Evolutionary conservation across 1,140 invertebrate genomes (phyloP).

Genomic region (Drosophila auraria): DNA sequence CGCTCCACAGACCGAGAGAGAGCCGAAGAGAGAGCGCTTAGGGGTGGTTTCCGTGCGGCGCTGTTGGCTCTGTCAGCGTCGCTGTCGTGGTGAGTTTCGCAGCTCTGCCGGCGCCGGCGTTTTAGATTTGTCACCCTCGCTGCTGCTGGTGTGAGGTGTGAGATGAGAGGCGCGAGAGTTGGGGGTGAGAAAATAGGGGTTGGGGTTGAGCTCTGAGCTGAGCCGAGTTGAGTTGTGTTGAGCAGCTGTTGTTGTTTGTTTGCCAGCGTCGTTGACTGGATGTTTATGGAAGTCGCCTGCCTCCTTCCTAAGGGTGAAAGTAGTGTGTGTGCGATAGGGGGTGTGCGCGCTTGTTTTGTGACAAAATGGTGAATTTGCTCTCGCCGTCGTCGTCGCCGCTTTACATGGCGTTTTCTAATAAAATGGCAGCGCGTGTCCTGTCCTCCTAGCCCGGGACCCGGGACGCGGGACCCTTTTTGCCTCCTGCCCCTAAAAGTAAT

Average conservation of each 20-base stretch:
- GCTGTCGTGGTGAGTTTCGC: conserved; percentile 69
- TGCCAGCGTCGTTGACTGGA: conserved; percentile 52
- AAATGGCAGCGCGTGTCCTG: conserved; percentile 72
- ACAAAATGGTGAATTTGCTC: conserved; percentile 80
- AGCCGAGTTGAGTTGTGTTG: conserved; percentile 6
- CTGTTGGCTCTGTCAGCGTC: conserved; percentile 22
- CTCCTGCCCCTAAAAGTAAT: conserved; percentile 18
- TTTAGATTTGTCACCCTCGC: conserved; percentile 75
- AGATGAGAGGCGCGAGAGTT: background rate
- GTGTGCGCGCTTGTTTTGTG: conserved; percentile 44
- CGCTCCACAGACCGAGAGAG: conserved; percentile 14
- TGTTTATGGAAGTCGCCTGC: conserved; percentile 34
- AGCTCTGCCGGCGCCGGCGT: conserved; percentile 22
- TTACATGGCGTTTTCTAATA: conserved; percentile 82
- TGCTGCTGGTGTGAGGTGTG: background rate
- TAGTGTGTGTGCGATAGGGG: conserved; percentile 5
- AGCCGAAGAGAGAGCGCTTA: conserved; percentile 8
- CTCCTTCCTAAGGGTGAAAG: conserved; percentile 12
- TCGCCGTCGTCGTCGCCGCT: conserved; percentile 36
- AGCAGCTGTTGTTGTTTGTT: conserved; percentile 43
- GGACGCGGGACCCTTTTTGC: conserved; percentile 3
- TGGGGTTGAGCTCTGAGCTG: background rate
- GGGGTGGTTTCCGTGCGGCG: conserved; percentile 26
- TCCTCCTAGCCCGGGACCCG: background rate
- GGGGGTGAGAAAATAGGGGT: conserved; percentile 9